phyloP scores from a whole-genome alignment of 1,140 invertebrate genomes.

The Rhyzopertha dominica region DNA sequence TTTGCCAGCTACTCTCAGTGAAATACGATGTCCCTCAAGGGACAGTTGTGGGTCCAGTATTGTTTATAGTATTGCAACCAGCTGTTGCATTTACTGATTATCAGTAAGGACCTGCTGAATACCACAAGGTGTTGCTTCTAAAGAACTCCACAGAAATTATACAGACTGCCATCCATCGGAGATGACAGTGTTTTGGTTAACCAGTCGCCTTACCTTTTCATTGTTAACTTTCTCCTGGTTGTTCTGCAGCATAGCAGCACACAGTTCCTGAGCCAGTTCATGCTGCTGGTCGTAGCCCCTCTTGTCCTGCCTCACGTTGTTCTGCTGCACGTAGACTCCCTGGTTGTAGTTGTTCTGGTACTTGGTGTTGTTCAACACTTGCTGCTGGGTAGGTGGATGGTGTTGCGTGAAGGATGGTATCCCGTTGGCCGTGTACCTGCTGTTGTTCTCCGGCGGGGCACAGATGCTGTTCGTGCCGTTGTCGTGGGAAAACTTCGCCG shows the following conservation, averaged over 20 bases:
- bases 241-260: conserved; percentile 37
- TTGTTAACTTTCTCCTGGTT: conserved; percentile 26
- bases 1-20: too few relatives aligned
- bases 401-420: conserved; percentile 43
- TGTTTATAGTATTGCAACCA: too few relatives aligned
- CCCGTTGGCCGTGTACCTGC: conserved; percentile 42
- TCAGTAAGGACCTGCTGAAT: too few relatives aligned
- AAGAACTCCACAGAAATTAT: neutral
- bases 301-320: conserved; percentile 33
- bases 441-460: conserved; percentile 31
- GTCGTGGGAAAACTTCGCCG: conserved; percentile 51
- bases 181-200: neutral
- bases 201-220: conserved; percentile 8
- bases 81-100: too few relatives aligned
- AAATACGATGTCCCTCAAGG: too few relatives aligned
- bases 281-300: conserved; percentile 36
- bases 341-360: conserved; percentile 40
- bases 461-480: conserved; percentile 39
- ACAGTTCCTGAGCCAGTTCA: conserved; percentile 39
- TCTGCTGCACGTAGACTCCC: conserved; percentile 23
- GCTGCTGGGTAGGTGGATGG: conserved; percentile 39
- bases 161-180: neutral
- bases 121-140: too few relatives aligned
- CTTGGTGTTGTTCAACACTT: conserved; percentile 34
- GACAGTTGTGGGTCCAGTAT: too few relatives aligned